A percentile compares a stretch with the other conserved stretches of the same genome.
Evolutionary conservation across 2,888 invertebrate genomes (phyloP).

Genomic region (Brachycybe producta): DNA sequence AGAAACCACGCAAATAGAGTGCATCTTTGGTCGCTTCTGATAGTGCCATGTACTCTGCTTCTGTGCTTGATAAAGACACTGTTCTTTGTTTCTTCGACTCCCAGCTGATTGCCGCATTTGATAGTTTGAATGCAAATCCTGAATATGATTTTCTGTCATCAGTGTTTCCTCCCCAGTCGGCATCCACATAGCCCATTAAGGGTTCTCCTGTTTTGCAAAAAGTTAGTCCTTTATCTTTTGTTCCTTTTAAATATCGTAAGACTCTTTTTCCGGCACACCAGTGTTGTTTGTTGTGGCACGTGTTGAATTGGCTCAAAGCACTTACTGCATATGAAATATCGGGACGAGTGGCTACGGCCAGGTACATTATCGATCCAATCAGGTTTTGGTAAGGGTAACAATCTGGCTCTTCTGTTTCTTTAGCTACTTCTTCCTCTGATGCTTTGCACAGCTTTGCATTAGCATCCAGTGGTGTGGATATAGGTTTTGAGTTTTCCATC

Average conservation of each 20-base stretch:
- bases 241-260: conserved; percentile 9
- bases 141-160: conserved; percentile 5
- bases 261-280: conserved; percentile 3
- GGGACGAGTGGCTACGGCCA: no score
- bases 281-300: not conserved
- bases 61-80: conserved; percentile 5
- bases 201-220: not conserved
- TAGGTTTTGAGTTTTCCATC: no score
- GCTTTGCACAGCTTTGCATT: no score
- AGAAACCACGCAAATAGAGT: not conserved
- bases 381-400: no score
- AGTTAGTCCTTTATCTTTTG: not conserved
- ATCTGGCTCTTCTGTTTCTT: no score
- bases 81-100: not conserved
- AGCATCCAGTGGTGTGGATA: no score
- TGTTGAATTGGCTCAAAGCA: conserved; percentile 10
- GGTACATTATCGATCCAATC: no score
- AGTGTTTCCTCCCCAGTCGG: conserved; percentile 7
- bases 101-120: not conserved
- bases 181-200: conserved; percentile 7
- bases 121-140: no score
- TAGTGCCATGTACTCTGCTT: conserved; percentile 10
- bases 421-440: no score
- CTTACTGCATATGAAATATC: conserved; percentile 11
- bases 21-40: conserved; percentile 3